phyloP scores from a whole-genome alignment of 2,113 vertebrate species.

The Rhineura floridana region DNA sequence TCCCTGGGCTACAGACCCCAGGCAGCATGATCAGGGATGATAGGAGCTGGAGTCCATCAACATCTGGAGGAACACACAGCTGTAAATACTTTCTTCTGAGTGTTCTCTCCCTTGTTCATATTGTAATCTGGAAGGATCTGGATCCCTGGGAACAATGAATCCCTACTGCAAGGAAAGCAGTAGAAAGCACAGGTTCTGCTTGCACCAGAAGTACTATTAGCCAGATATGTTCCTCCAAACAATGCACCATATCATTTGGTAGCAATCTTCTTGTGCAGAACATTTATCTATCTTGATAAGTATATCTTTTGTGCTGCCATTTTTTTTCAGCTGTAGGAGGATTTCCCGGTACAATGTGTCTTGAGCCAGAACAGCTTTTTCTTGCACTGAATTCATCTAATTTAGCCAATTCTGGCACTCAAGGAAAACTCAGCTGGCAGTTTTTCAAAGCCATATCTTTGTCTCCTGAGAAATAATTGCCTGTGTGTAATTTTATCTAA shows the following conservation, averaged over 20 bases:
- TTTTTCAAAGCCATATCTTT: not conserved
- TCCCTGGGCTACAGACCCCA: too few species aligned
- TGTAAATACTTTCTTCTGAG: not conserved
- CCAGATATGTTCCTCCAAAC: slow-evolving; percentile 32
- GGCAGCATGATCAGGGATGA: too few species aligned
- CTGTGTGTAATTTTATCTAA: not conserved
- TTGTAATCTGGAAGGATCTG: not conserved
- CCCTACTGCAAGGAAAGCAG: not conserved
- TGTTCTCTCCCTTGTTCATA: not conserved
- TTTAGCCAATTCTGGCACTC: not conserved
- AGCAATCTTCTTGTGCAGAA: slow-evolving; percentile 30
- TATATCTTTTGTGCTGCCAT: slow-evolving; percentile 16
- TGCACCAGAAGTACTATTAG: not conserved
- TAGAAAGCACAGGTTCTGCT: not conserved
- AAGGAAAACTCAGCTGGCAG: not conserved
- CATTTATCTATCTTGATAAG: slow-evolving; percentile 45
- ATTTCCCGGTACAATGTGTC: fast-evolving
- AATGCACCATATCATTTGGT: slow-evolving; percentile 24
- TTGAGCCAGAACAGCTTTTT: slow-evolving; percentile 4
- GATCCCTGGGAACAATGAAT: not conserved
- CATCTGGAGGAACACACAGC: too few species aligned
- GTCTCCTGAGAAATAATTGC: not conserved
- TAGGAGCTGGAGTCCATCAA: too few species aligned
- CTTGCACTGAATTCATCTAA: slow-evolving; percentile 15
- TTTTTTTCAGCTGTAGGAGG: not conserved